Evolutionary conservation across 2,797 vertebrate species (phyloP).

Genomic region (Garrulus glandarius): DNA sequence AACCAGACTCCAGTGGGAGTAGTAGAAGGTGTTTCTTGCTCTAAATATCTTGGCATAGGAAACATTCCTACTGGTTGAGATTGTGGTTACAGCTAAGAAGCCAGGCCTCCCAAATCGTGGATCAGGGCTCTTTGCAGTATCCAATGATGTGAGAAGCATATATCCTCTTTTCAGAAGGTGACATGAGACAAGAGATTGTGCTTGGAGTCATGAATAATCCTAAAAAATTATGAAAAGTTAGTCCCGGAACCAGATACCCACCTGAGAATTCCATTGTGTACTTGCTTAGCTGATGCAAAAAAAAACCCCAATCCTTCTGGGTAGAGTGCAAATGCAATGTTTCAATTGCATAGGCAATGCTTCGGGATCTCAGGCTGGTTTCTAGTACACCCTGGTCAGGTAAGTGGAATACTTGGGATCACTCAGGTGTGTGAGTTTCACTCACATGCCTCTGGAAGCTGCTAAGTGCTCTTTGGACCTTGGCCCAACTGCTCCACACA

Average conservation of each 20-base stretch:
- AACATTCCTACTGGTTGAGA: not conserved
- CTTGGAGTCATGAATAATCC: not conserved
- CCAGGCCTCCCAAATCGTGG: not conserved
- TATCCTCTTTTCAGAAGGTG: not conserved
- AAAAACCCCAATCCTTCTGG: rapidly evolving
- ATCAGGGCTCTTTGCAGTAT: not conserved
- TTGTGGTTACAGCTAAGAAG: not conserved
- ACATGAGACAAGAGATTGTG: not conserved
- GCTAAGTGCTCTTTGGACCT: not conserved
- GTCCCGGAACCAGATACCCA: not conserved
- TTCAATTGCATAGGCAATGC: not conserved
- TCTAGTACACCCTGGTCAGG: not conserved
- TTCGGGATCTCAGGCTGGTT: not conserved
- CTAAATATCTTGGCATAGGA: not conserved
- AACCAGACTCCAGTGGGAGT: not conserved
- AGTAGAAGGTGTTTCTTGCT: not conserved
- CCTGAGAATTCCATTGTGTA: not conserved
- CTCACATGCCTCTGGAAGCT: not conserved
- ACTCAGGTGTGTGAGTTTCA: not conserved
- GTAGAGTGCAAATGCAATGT: not conserved
- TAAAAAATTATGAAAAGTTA: not conserved
- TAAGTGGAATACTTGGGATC: not conserved
- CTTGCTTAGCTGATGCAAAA: not conserved
- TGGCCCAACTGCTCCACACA: not conserved
- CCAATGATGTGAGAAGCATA: rapidly evolving